Percentiles rank a stretch among this genome's conserved stretches.
Evolutionary conservation across 2,888 invertebrate genomes (phyloP).

Genomic region (Drosophila bunnanda): DNA sequence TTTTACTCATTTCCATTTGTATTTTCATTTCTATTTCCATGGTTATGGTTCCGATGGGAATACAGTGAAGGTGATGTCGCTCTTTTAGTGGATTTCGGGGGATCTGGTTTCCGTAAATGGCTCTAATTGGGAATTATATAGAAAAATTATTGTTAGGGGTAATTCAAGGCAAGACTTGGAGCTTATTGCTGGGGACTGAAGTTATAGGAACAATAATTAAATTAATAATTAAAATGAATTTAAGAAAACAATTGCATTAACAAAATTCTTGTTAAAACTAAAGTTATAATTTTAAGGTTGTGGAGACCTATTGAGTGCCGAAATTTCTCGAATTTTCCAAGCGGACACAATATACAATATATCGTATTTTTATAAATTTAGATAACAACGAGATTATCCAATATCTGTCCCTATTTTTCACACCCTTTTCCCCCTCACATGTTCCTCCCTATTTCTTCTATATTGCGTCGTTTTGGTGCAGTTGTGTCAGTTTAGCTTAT

Average conservation of each 20-base stretch:
- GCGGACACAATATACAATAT: neutral
- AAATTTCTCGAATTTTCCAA: neutral
- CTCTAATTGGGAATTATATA: neutral
- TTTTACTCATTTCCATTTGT: conserved; percentile 21
- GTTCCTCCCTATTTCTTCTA: conserved; percentile 27
- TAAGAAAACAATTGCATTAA: too few relatives aligned
- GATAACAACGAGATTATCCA: conserved; percentile 6
- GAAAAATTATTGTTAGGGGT: neutral
- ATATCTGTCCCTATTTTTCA: conserved; percentile 15
- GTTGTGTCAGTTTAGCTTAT: too few relatives aligned
- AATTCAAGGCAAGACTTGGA: too few relatives aligned
- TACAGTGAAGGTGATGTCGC: neutral
- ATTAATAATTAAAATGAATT: too few relatives aligned
- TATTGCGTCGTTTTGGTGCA: conserved; percentile 49
- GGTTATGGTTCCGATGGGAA: conserved; percentile 4
- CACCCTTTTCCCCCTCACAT: neutral
- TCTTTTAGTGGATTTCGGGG: neutral
- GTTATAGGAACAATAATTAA: too few relatives aligned
- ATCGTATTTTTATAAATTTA: conserved; percentile 1
- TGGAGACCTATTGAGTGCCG: too few relatives aligned
- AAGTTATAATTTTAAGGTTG: too few relatives aligned
- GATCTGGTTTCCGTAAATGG: neutral
- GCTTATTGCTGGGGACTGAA: too few relatives aligned
- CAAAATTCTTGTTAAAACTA: too few relatives aligned
- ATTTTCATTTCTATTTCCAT: conserved; percentile 11